Base-by-base conservation (phyloP, 1,140 invertebrate species). In the Acromyrmex charruanus region DNA sequence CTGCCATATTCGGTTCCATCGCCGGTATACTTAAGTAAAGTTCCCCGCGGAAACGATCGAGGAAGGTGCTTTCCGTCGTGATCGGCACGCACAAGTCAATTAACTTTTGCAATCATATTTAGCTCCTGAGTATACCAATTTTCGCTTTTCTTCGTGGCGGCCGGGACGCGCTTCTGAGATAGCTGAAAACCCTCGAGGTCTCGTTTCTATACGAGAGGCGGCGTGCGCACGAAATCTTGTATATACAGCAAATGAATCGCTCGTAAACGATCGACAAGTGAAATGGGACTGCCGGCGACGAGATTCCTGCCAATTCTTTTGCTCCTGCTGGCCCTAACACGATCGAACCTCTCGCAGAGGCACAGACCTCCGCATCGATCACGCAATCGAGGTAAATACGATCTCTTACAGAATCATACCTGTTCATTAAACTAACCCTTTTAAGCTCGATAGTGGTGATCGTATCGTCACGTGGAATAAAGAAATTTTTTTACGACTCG, bases 331-430 rank as follows among this genome's bases (percentile, higher is more conserved):
- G 87, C 89, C 31, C n/a, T 93, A 82, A 80, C 81, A 77, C 74
- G 84, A 58, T 68, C 84, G 74, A 90, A 69, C 66, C 79, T 92
- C 59, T 90, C 89, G 31, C 91, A 91, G 77, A 90, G 89, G 59
- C 87, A 89, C 39, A 75, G 90, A 86, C 58, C 81, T 63, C 63
- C 86, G 10, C 75, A 89, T 71, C 81, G 81, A 71, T 80, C 44
- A 55, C 72, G 55, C 53, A 77, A 69, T 77, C 91, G 88, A 93
- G 92, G 92, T 93, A 93, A 92, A 71, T 89, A 85, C 49, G 18
- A 84, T 82, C 28, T 71, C 55, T 86, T 12, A 61, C 39, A 74
- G 55, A 61, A 59, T 58, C 51, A n/a, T 82, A n/a, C 51, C 51
- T 25, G 16, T 16, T 44, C 39, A 12, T 69, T 49, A 51, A 49